Conservation (phyloP, 2,113 vertebrate species). For the Athene noctua region DNA sequence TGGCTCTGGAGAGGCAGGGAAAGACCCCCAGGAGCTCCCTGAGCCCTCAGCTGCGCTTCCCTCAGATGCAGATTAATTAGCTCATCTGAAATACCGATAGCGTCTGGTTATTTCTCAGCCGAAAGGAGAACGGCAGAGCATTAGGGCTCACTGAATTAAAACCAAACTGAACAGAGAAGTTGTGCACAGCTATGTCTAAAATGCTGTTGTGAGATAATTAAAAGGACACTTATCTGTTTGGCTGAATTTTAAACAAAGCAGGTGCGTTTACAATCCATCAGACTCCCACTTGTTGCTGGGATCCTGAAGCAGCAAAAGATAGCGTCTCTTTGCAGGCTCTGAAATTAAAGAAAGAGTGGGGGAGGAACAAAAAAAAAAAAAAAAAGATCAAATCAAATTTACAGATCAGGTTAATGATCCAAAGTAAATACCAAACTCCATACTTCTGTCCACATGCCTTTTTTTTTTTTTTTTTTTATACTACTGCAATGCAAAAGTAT, state of each 20-base stretch:
- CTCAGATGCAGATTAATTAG: neutral
- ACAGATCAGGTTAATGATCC: constrained; percentile 54
- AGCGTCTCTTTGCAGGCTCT: neutral
- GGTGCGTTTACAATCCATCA: constrained; percentile 32
- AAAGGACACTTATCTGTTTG: constrained; percentile 66
- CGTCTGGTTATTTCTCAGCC: neutral
- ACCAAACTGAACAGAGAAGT: neutral
- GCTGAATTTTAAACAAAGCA: constrained; percentile 14
- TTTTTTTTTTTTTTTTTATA: neutral
- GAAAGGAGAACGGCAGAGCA: neutral
- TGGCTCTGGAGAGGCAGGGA: neutral
- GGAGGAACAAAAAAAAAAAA: constrained; percentile 6
- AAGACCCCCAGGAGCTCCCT: neutral
- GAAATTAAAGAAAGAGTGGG: neutral
- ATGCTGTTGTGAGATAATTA: neutral
- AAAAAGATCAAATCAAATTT: constrained; percentile 45
- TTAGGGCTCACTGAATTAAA: neutral
- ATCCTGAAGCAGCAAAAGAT: neutral
- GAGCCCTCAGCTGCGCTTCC: neutral
- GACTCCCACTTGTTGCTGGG: constrained; percentile 10
- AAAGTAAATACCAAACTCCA: constrained; percentile 50
- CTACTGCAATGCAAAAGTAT: neutral
- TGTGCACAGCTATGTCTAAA: neutral
- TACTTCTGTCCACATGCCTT: neutral
- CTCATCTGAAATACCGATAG: neutral